Evolutionary conservation across 2,113 vertebrate genomes (phyloP), one percentile per base, ranked within the genome.

Genomic region (Oncorhynchus masou): DNA sequence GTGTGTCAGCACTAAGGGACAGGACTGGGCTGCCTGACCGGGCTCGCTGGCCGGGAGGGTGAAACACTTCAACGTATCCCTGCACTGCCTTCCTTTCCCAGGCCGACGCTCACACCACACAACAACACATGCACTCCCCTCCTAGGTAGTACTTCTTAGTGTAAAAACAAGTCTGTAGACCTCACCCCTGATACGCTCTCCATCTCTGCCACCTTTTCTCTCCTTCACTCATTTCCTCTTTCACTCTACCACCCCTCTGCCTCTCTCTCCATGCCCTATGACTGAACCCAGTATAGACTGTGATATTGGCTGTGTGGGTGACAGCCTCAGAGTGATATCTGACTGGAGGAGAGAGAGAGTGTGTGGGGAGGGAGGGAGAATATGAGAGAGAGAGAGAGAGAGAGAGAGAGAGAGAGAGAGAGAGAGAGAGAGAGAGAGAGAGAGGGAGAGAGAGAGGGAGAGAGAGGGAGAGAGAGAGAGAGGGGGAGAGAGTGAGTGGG

Each of bases 261-360:
- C 73, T n/a, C 65, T 48, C n/a, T 19, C 72, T 39, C 66, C 15
- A 51, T 86, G 86, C 81, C 89, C 89, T 77, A 84, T 67, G 81
- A 74, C 77, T 88, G 88, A 91, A 90, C 88, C 82, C 83, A 13
- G 66, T 69, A 71, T 87, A 85, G 84, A 86, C 85, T 87, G 82
- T 90, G 90, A 87, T 89, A 90, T 89, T 88, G 88, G 81, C 79
- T 87, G 86, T 81, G 84, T 88, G 86, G 87, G 85, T 86, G 86
- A 90, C 86, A 84, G 84, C 81, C 83, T 86, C 73, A 45, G 86
- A 88, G 86, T 88, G 88, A 89, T 89, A 85, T 88, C 80, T 81
- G 86, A 79, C 20, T 31, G 71, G 79, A 77, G 83, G 74, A 85
- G 88, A 83, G 85, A 88, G 87, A 89, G 34, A 39, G 34, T 1